Evolutionary conservation across 2,797 vertebrate genomes (phyloP).

Genomic region (Dipus sagitta): DNA sequence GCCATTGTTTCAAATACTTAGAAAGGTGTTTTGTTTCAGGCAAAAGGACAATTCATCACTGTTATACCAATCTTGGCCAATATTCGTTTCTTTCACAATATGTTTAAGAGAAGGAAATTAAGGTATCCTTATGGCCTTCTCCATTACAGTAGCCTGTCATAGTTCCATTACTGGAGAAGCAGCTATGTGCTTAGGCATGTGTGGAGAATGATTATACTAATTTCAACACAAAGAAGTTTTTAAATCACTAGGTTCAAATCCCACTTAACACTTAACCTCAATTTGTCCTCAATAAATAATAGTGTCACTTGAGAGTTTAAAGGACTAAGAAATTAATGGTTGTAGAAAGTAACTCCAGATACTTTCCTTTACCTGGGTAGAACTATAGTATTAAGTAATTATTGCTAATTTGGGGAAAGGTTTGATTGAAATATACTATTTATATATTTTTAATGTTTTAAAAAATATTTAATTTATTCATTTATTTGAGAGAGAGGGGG

Average conservation of each 20-base stretch:
- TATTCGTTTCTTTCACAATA: neutral
- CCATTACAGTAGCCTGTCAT: neutral
- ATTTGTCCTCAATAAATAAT: neutral
- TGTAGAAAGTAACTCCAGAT: neutral
- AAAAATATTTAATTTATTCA: no score
- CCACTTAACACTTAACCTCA: neutral
- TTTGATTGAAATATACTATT: neutral
- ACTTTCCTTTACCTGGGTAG: neutral
- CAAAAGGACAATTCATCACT: neutral
- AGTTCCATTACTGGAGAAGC: neutral
- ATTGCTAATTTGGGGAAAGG: neutral
- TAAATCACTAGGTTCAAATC: neutral
- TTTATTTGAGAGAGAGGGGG: no score
- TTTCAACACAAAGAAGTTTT: neutral
- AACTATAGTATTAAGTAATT: neutral
- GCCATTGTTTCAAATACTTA: neutral
- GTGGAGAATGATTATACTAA: neutral
- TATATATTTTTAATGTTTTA: neutral
- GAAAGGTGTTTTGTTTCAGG: neutral
- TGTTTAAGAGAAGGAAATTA: neutral
- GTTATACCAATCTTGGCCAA: neutral
- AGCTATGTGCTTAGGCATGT: neutral
- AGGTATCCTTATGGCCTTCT: neutral
- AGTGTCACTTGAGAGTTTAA: neutral
- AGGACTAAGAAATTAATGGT: neutral